Conservation (phyloP, 2,113 vertebrate species). For the Phyllostomus discolor region DNA sequence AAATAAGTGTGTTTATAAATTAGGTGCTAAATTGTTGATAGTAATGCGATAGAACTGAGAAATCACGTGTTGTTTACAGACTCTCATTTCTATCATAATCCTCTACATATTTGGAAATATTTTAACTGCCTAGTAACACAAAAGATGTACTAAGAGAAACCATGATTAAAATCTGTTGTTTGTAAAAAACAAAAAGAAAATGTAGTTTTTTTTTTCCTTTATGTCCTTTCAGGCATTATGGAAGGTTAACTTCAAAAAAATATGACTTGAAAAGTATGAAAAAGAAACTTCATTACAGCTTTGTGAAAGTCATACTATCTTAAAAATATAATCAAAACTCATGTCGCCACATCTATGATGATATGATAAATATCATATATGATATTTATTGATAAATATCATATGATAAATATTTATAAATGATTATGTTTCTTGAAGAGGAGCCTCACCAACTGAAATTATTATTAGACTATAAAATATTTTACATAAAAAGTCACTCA, state of each 20-base stretch:
- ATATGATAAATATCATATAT: constrained; percentile 11
- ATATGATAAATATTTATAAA: constrained; percentile 27
- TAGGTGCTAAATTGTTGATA: neutral
- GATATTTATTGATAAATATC: too few species aligned
- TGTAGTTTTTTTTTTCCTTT: neutral
- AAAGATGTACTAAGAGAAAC: neutral
- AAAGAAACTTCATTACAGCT: neutral
- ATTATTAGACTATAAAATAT: neutral
- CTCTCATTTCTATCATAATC: neutral
- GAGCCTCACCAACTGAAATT: neutral
- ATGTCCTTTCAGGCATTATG: neutral
- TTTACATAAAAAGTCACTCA: neutral
- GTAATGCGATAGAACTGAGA: neutral
- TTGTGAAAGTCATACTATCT: neutral
- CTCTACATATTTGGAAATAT: neutral
- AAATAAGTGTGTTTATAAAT: constrained; percentile 3
- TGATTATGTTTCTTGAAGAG: neutral
- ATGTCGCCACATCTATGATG: neutral
- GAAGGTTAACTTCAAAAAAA: constrained; percentile 2
- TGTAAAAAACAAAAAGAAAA: neutral
- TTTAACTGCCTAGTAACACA: neutral
- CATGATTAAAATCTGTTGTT: neutral
- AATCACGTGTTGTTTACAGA: neutral
- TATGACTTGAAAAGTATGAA: neutral
- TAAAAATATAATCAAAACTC: constrained; percentile 32